Evolutionary conservation across 1,140 invertebrate species (phyloP).

Genomic region (Trichonephila clavipes): DNA sequence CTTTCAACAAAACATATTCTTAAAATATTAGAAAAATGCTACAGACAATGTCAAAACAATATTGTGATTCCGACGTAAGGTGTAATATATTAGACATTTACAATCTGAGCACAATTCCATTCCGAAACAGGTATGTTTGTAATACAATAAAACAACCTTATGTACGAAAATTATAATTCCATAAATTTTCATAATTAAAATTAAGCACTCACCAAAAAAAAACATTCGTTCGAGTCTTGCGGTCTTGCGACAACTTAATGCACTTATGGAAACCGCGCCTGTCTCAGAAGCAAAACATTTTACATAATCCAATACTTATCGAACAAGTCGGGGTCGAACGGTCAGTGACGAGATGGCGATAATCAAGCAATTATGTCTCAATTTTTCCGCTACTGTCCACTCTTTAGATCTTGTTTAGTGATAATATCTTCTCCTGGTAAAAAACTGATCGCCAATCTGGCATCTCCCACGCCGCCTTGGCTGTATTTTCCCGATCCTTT

Average conservation of each 20-base stretch:
- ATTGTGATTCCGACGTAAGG: no score
- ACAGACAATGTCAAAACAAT: no score
- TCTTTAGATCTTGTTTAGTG: conserved; percentile 5
- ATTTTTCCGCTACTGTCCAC: conserved; percentile 45
- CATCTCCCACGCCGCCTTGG: conserved; percentile 55
- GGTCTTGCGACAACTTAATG: background rate
- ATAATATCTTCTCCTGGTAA: background rate
- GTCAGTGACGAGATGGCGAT: conserved; percentile 5
- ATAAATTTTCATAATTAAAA: background rate
- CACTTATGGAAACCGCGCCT: background rate
- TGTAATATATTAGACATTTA: no score
- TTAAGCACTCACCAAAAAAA: background rate
- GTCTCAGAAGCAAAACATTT: background rate
- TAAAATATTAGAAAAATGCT: no score
- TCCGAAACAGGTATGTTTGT: no score
- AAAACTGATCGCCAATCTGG: conserved; percentile 31
- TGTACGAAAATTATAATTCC: no score
- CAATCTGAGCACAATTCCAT: no score
- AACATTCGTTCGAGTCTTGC: background rate
- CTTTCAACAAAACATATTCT: no score
- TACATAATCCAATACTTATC: conserved; percentile 21
- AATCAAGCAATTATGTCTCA: conserved; percentile 35
- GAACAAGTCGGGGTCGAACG: background rate
- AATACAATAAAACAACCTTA: no score
- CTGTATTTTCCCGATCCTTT: background rate